Base-by-base conservation (phyloP, 2,888 invertebrate species). In the Apamea monoglypha region DNA sequence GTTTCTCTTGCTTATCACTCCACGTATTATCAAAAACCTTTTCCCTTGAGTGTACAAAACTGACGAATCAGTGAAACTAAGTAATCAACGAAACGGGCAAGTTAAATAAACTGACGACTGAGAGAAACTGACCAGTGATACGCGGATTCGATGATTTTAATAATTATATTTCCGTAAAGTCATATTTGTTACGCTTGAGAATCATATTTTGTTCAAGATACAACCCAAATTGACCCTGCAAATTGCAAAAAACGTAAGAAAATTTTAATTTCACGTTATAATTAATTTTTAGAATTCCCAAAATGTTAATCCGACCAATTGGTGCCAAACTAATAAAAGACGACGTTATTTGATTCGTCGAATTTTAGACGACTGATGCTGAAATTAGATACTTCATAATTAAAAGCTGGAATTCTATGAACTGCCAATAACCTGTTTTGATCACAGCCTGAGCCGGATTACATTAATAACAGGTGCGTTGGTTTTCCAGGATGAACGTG, bases 381-480 rank as follows among this genome's bases (percentile, higher is more conserved):
- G 56, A 44, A 64, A 56, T 36, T 47, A 36, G 14, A 6, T 14
- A 29, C 8, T 70, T 63, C 25, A 7, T 3, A 44, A 32, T 59
- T 16, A 21, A 81, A 74, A 25, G 16, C 16, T 73, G 29, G 40
- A 74, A 61, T 67, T 61, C 14, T 32, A 25, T 40, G 56, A 73
- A 50, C 36, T 53, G 14, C 14, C 40, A n/a, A 16, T 40, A 0
- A 32, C 21, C 7, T 25, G 25, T 53, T 53, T 81, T 75, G 29
- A 68, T 82, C 44, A 74, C 32, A 56, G 18, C 18, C 8, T 47
- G 14, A 59, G 21, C n/a, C 14, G 40, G 40, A 81, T 72, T 36
- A 72, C 4, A 64, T 56, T 81, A 56, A 80, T 72, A 14, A 80
- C 25, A 47, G 67, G 40, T 67, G 50, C 10, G 10, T 40, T 32